phyloP scores from a whole-genome alignment of 2,797 vertebrate genomes.

The Chromis chromis region DNA sequence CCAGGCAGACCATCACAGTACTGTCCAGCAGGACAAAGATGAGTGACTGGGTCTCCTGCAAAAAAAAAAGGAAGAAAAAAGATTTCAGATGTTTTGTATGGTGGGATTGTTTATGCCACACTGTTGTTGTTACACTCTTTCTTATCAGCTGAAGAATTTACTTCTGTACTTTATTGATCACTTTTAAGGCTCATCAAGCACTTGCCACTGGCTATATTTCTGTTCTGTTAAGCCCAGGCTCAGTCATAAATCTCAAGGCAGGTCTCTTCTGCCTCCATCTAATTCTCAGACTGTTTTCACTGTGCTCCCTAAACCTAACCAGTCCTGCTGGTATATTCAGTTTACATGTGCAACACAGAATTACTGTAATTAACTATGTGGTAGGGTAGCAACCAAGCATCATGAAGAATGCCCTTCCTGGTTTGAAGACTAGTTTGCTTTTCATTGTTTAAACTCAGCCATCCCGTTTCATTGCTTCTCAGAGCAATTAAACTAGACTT shows the following conservation, averaged over 20 bases:
- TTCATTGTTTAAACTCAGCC: too few species aligned
- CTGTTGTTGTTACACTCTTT: neutral
- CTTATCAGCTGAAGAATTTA: neutral
- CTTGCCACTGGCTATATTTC: neutral
- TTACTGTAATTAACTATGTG: neutral
- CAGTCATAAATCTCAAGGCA: constrained; percentile 9
- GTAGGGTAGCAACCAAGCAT: neutral
- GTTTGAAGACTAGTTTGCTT: too few species aligned
- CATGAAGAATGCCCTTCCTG: too few species aligned
- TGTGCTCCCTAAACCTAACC: neutral
- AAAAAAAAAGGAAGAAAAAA: neutral
- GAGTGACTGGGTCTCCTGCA: constrained; percentile 84
- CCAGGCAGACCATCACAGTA: constrained; percentile 87
- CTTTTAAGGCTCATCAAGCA: constrained; percentile 4
- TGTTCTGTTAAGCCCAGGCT: neutral
- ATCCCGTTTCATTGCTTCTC: neutral
- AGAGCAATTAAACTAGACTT: neutral
- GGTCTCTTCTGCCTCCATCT: neutral
- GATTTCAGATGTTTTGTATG: neutral
- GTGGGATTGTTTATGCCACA: neutral
- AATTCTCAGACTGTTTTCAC: constrained; percentile 10
- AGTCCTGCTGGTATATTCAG: neutral
- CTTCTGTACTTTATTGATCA: constrained; percentile 18
- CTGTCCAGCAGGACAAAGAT: constrained; percentile 87
- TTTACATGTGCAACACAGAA: constrained; percentile 1